A percentile compares a stretch with the other conserved stretches of the same genome.
Evolutionary conservation across 1,140 invertebrate species (phyloP).

Genomic region (Cataglyphis hispanica): DNA sequence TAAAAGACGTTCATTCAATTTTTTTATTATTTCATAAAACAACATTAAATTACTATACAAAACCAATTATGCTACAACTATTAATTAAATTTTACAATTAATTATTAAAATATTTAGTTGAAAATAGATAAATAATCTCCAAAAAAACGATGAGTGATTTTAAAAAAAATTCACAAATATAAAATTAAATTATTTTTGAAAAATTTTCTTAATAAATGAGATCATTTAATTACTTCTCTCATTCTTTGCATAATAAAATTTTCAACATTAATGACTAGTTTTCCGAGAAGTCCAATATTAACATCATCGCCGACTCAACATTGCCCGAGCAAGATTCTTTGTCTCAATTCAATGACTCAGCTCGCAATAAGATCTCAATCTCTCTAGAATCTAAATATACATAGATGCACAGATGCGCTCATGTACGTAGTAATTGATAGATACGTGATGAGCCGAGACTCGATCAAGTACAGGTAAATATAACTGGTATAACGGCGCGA

Average conservation of each 20-base stretch:
- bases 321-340: conserved; percentile 49
- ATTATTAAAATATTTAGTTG: not conserved
- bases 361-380: conserved; percentile 23
- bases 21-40: not conserved
- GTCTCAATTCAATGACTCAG: conserved; percentile 60
- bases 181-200: conserved; percentile 4
- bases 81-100: not conserved
- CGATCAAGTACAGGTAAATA: conserved; percentile 45
- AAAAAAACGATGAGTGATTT: not conserved
- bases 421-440: conserved; percentile 59
- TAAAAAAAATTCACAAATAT: not conserved
- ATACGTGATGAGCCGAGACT: conserved; percentile 32
- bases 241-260: not conserved
- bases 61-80: not conserved
- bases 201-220: conserved; percentile 1
- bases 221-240: conserved; percentile 12
- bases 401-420: conserved; percentile 2
- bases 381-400: conserved; percentile 5
- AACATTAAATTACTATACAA: not conserved
- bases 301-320: conserved; percentile 43
- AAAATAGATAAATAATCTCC: not conserved
- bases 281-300: conserved; percentile 32
- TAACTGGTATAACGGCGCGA: conserved; percentile 10
- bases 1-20: not conserved
- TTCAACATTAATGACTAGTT: not conserved